A percentile compares a stretch with the other conserved stretches of the same genome.
Evolutionary conservation across 2,888 invertebrate genomes (phyloP).

Genomic region (Cheilosia pagana): DNA sequence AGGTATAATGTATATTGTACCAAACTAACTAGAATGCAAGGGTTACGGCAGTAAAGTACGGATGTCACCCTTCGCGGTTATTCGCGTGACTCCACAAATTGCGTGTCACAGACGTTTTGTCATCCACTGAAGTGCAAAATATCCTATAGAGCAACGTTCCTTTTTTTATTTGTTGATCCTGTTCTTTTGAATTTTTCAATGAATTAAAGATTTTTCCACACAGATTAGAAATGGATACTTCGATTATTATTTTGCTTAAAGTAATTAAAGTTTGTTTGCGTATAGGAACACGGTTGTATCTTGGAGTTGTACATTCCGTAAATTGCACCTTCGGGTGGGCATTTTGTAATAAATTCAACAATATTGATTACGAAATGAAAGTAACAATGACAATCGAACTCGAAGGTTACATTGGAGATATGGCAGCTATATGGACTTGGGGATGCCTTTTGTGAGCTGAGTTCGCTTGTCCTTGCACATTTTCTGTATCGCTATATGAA

Average conservation of each 20-base stretch:
- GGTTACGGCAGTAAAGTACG: conserved; percentile 32
- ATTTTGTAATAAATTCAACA: conserved; percentile 47
- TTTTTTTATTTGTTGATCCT: conserved; percentile 17
- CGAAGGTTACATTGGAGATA: conserved; percentile 27
- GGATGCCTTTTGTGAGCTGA: conserved; percentile 19
- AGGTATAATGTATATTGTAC: not conserved
- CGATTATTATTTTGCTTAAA: conserved; percentile 40
- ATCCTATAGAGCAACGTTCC: conserved; percentile 22
- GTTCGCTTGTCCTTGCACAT: conserved; percentile 4
- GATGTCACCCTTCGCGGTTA: conserved; percentile 39
- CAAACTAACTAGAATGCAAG: conserved; percentile 22
- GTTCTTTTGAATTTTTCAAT: conserved; percentile 48
- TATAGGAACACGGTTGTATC: not conserved
- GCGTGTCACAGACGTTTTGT: conserved; percentile 73
- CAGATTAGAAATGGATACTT: conserved; percentile 61
- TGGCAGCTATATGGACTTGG: not conserved
- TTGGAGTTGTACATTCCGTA: not conserved
- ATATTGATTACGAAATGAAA: conserved; percentile 50
- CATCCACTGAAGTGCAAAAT: conserved; percentile 71
- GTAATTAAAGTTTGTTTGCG: conserved; percentile 42
- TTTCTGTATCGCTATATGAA: not conserved
- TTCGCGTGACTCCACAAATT: conserved; percentile 66
- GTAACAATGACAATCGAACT: conserved; percentile 30
- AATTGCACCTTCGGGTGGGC: conserved; percentile 22
- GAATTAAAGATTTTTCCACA: conserved; percentile 56